phyloP scores from a whole-genome alignment of 2,888 invertebrate species.

The Callosobruchus maculatus region DNA sequence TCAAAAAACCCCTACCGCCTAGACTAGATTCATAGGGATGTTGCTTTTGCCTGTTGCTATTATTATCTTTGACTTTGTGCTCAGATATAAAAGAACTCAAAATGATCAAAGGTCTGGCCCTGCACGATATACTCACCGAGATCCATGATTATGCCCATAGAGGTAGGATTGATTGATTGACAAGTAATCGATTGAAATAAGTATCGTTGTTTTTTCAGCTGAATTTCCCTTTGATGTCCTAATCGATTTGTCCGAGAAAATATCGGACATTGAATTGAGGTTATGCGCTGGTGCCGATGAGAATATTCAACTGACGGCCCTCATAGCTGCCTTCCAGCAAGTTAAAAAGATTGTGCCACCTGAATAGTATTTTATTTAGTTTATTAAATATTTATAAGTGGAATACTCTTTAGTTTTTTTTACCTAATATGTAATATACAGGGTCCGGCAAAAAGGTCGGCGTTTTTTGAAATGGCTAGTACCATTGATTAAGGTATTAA shows the following conservation, averaged over 20 bases:
- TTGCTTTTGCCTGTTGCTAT: neutral
- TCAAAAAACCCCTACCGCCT: too few relatives aligned
- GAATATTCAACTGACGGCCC: slow-evolving; percentile 81
- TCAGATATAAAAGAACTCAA: slow-evolving; percentile 79
- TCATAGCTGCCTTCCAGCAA: slow-evolving; percentile 84
- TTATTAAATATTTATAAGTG: too few relatives aligned
- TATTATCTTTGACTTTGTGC: slow-evolving; percentile 9
- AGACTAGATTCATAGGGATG: neutral
- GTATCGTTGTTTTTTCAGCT: slow-evolving; percentile 58
- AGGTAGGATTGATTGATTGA: slow-evolving; percentile 66
- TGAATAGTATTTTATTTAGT: slow-evolving; percentile 10
- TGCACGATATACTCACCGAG: slow-evolving; percentile 91
- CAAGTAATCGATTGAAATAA: neutral
- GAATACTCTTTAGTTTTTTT: too few relatives aligned
- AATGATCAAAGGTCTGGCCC: slow-evolving; percentile 83
- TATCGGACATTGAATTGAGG: slow-evolving; percentile 87
- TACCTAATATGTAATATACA: too few relatives aligned
- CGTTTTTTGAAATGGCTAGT: too few relatives aligned
- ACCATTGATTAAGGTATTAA: too few relatives aligned
- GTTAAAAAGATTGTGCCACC: slow-evolving; percentile 59
- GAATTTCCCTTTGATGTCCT: slow-evolving; percentile 80
- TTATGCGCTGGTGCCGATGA: slow-evolving; percentile 85
- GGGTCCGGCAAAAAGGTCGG: too few relatives aligned
- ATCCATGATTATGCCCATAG: slow-evolving; percentile 81
- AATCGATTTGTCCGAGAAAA: slow-evolving; percentile 74